Evolutionary conservation across 2,888 invertebrate genomes (phyloP).

Genomic region (Tryphoninae sp.): DNA sequence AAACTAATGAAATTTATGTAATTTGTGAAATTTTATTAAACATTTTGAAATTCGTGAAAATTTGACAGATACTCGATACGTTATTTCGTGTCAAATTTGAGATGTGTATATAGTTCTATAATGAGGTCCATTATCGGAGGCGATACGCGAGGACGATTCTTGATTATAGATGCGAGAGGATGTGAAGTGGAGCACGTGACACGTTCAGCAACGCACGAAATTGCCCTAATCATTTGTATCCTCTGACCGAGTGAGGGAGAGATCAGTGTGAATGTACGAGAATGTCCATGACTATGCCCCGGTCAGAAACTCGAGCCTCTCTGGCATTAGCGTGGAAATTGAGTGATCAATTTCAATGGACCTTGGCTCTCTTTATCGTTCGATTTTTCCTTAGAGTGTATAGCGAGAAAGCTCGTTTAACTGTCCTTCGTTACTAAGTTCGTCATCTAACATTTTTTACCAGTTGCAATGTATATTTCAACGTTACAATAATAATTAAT

Average conservation of each 20-base stretch:
- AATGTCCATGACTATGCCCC: neutral
- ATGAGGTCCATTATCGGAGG: constrained; percentile 43
- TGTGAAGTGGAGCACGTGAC: constrained; percentile 26
- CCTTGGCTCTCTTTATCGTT: constrained; percentile 9
- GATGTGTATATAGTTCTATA: neutral
- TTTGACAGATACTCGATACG: neutral
- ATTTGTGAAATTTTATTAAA: neutral
- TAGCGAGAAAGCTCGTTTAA: neutral
- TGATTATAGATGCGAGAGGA: constrained; percentile 23
- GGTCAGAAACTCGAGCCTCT: neutral
- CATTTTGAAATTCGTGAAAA: neutral
- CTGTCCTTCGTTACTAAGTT: constrained; percentile 1
- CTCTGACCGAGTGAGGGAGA: constrained; percentile 2
- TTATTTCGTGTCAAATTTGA: constrained; percentile 12
- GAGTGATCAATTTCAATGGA: constrained; percentile 46
- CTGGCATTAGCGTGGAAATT: constrained; percentile 33
- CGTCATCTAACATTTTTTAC: too few relatives aligned
- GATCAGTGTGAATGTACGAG: neutral
- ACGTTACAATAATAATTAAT: too few relatives aligned
- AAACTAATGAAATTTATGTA: neutral
- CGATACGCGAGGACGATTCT: constrained; percentile 22
- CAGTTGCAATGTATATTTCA: too few relatives aligned
- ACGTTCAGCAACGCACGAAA: constrained; percentile 50
- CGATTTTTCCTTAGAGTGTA: constrained; percentile 23
- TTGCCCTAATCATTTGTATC: constrained; percentile 55